phyloP scores from a whole-genome alignment of 2,113 vertebrate genomes.

The Poeciliopsis turrubarensis region DNA sequence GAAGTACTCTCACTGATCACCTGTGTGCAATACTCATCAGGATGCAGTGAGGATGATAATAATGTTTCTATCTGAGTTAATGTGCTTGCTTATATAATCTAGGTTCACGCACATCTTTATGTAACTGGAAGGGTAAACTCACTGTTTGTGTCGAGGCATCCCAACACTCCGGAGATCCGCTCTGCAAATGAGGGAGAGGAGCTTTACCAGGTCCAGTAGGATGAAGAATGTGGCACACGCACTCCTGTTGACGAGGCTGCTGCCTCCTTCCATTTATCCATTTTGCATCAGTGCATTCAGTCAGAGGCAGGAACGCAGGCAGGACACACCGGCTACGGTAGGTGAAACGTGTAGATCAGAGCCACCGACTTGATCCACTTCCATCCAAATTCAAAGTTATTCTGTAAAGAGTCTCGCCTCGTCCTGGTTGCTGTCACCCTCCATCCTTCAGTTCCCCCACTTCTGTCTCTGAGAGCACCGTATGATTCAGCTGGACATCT shows the following conservation, averaged over 20 bases:
- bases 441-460: slow-evolving; percentile 15
- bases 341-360: slow-evolving; percentile 20
- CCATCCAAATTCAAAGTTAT: slow-evolving; percentile 18
- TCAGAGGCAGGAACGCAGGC: slow-evolving; percentile 12
- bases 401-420: slow-evolving; percentile 33
- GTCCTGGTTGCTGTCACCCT: slow-evolving; percentile 32
- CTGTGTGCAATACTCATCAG: neutral
- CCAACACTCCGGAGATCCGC: slow-evolving; percentile 36
- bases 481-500: slow-evolving; percentile 14
- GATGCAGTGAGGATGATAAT: slow-evolving; percentile 6
- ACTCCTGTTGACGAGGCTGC: slow-evolving; percentile 46
- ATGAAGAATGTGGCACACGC: slow-evolving; percentile 52
- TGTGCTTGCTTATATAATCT: slow-evolving; percentile 13
- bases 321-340: slow-evolving; percentile 6
- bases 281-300: slow-evolving; percentile 54
- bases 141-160: slow-evolving; percentile 41
- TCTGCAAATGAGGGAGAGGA: slow-evolving; percentile 49
- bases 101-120: slow-evolving; percentile 8
- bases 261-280: slow-evolving; percentile 41
- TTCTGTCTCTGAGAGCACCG: slow-evolving; percentile 15
- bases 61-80: neutral
- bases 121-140: slow-evolving; percentile 33
- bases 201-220: slow-evolving; percentile 46
- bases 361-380: slow-evolving; percentile 25
- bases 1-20: neutral